Base-by-base conservation (phyloP, 2,113 vertebrate species). In the Apistogramma diplotaenia region DNA sequence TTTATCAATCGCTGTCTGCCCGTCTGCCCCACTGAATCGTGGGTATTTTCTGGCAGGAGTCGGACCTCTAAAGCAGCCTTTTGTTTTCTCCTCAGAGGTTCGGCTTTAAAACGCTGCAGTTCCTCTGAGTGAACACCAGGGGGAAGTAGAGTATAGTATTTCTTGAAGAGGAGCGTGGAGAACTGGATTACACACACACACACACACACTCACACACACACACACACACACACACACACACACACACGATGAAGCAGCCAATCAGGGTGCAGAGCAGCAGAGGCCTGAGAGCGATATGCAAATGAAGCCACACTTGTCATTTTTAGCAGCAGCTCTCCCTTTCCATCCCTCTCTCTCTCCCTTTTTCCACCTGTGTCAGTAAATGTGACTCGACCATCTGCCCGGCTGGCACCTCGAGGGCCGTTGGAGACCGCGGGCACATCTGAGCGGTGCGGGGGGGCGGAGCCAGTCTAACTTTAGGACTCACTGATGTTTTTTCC, bases 271-370 rank as follows among this genome's bases (percentile, higher is more conserved):
- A 81, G 79, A 81, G 84, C 60, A 71, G 76, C 76, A 70, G 62
- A 76, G 70, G 82, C 76, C 79, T 84, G 73, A 59, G 72, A 88
- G 84, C 9, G 55, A 86, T 85, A 92, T 89, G 90, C 89, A 91
- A 92, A 91, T 91, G 59, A 90, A 37, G 27, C 19, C 7, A 5
- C 16, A 21, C 70, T 75, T 87, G 79, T 87, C 85, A 87, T 88
- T 93, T 93, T 90, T 86, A 88, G 80, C 82, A 83, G 53, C 60
- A 49, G 46, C 46, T 72, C 40, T 35, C 37, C 43, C 43, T 49
- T 62, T 71, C 55, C 3, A n/a, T 67, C 58, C 51, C 76, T 33
- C 54, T 43, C 53, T 57, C 82, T 75, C 62, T 78, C 59, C 70
- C n/a, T 25, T 79, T 70, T 5, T 21, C 16, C 62, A 37, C 51